Evolutionary conservation across 2,113 vertebrate genomes (phyloP), one percentile per base, ranked within the genome.

Genomic region (Pterocles burchelli): DNA sequence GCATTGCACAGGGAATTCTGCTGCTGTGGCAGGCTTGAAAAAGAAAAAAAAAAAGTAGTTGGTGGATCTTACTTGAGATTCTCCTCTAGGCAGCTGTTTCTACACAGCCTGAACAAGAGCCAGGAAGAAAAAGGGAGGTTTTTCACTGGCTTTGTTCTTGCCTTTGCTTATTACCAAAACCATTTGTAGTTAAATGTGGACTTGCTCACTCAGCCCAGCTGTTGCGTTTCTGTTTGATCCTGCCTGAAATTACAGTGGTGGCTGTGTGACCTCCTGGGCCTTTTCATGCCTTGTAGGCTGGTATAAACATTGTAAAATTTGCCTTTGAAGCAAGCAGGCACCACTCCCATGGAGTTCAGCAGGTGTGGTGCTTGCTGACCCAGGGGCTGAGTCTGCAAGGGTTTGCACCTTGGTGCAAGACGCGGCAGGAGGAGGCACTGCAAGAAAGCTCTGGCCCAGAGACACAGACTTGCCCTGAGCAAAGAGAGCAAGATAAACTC

Each of bases 211-310:
- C 85, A 84, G 82, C 82, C 93, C 92, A 92, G 92, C 94, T 95
- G 79, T 81, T 90, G 57, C 58, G 72, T 73, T 92, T 90, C 68
- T 83, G 51, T 93, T 94, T 95, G 95, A 96, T 93, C 91, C 90
- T 95, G 81, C 91, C 75, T 80, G 85, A 91, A 96, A 96, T 96
- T 91, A 86, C 82, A 86, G 94, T 48, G 51, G 82, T 96, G 89
- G 41, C 70, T 84, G n/a, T 31, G 74, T 96, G 95, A 94, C 93
- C 91, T 96, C 54, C 48, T 6, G 21, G 82, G 93, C 89, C 85
- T 85, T 89, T 93, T 94, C 68, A n/a, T 81, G 89, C 95, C 85
- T 89, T 6, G 43, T 67, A 70, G 85, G 85, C 86, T 93, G 92
- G 36, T 74, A 58, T 82, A 90, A 92, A 79, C 78, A 4, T 52